These are phyloP conservation scores for Pyrocoelia pectoralis DNA, from an alignment of 2,888 invertebrate genomes.

Conservation along the genomic window DNA sequence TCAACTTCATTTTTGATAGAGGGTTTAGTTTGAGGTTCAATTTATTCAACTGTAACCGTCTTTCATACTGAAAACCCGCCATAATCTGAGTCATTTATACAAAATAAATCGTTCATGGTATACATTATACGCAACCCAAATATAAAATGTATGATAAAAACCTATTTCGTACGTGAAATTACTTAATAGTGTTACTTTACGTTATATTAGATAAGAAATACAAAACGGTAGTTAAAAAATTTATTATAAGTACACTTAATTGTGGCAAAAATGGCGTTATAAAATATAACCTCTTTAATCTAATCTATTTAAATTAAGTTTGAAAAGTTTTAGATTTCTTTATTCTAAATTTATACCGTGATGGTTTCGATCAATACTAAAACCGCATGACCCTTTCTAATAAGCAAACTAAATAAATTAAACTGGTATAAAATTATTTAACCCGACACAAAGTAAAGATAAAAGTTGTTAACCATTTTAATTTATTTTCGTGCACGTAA, in stretches of 20 bases:
- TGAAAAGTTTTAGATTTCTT: constrained; percentile 10
- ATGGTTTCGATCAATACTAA: constrained; percentile 9
- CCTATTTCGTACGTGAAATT: background rate
- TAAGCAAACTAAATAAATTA: constrained; percentile 9
- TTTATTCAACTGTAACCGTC: background rate
- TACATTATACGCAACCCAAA: background rate
- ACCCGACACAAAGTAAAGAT: constrained; percentile 2
- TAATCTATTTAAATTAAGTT: constrained; percentile 11
- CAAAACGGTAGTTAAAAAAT: background rate
- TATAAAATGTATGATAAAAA: background rate
- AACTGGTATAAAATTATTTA: constrained; percentile 19
- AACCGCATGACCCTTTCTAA: constrained; percentile 15
- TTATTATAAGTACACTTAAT: background rate
- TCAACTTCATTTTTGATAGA: constrained; percentile 1
- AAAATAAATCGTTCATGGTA: constrained; percentile 1
- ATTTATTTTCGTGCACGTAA: background rate
- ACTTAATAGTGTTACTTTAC: background rate
- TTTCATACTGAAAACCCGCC: background rate
- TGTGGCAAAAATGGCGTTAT: background rate
- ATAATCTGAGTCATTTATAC: background rate
- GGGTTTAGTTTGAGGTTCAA: constrained; percentile 1
- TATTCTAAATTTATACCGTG: constrained; percentile 10
- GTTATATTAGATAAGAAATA: background rate
- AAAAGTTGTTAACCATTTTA: constrained; percentile 11
- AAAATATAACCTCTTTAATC: background rate